These are phyloP conservation scores for Crenuchus spilurus DNA, from an alignment of 2,797 vertebrate species.

Conservation along the genomic window DNA sequence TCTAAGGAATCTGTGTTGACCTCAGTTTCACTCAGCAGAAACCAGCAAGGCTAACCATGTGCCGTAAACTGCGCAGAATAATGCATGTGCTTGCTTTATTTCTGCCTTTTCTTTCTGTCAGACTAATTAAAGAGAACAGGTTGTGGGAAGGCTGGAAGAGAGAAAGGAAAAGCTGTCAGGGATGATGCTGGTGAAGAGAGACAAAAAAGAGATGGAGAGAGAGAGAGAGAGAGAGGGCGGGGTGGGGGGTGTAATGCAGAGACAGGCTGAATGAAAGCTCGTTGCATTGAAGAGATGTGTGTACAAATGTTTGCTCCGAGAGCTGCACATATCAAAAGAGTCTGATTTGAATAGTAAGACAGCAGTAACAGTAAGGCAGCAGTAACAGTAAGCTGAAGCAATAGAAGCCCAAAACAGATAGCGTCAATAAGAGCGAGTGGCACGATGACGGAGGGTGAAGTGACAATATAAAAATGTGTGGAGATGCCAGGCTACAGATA, in stretches of 20 bases:
- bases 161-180: slow-evolving; percentile 66
- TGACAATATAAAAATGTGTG: slow-evolving; percentile 68
- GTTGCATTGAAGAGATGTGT: slow-evolving; percentile 52
- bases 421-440: slow-evolving; percentile 50
- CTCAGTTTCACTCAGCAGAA: slow-evolving; percentile 48
- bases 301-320: slow-evolving; percentile 61
- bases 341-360: slow-evolving; percentile 62
- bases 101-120: slow-evolving; percentile 64
- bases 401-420: slow-evolving; percentile 50
- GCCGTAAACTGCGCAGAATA: slow-evolving; percentile 48
- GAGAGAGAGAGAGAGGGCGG: slow-evolving; percentile 28
- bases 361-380: slow-evolving; percentile 53
- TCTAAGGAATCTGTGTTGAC: slow-evolving; percentile 56
- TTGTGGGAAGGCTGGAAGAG: slow-evolving; percentile 59
- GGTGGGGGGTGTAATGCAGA: slow-evolving; percentile 53
- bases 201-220: slow-evolving; percentile 52
- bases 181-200: slow-evolving; percentile 57
- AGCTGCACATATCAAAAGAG: slow-evolving; percentile 49
- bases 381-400: slow-evolving; percentile 36
- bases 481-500: not conserved
- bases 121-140: slow-evolving; percentile 77
- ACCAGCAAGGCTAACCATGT: slow-evolving; percentile 36
- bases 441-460: slow-evolving; percentile 67
- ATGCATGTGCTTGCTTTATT: slow-evolving; percentile 60
- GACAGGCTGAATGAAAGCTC: slow-evolving; percentile 70